Conservation (phyloP, 2,113 vertebrate genomes). For the Rhinoderma darwinii region DNA sequence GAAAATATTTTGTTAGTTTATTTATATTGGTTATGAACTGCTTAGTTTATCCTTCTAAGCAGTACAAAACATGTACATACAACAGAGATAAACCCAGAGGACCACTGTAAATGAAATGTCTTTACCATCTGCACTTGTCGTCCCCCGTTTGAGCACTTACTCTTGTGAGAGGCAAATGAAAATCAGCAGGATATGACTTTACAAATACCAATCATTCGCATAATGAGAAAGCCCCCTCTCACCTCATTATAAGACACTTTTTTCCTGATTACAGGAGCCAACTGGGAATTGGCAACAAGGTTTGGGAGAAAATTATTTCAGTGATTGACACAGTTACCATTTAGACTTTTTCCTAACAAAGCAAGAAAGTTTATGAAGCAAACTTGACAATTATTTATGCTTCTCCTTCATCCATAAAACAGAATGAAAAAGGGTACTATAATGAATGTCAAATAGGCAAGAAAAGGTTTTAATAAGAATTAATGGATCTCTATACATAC, state of each 20-base stretch:
- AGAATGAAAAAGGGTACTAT: background rate
- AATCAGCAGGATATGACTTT: constrained; percentile 50
- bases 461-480: background rate
- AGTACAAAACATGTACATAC: background rate
- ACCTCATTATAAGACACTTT: constrained; percentile 50
- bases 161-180: constrained; percentile 49
- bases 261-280: constrained; percentile 41
- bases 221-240: constrained; percentile 44
- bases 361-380: constrained; percentile 7
- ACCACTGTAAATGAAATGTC: constrained; percentile 3
- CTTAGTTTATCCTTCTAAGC: constrained; percentile 18
- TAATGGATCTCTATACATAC: background rate
- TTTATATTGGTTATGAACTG: background rate
- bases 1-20: background rate
- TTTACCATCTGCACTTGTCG: constrained; percentile 30
- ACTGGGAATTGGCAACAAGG: constrained; percentile 54
- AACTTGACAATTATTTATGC: constrained; percentile 14
- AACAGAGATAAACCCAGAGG: constrained; percentile 17
- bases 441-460: background rate
- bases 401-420: background rate
- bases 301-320: constrained; percentile 40
- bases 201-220: constrained; percentile 50
- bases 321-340: constrained; percentile 53
- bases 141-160: constrained; percentile 3
- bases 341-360: constrained; percentile 38